These are phyloP conservation scores for Gouania willdenowi DNA, from an alignment of 2,797 vertebrate genomes.

Conservation along the genomic window DNA sequence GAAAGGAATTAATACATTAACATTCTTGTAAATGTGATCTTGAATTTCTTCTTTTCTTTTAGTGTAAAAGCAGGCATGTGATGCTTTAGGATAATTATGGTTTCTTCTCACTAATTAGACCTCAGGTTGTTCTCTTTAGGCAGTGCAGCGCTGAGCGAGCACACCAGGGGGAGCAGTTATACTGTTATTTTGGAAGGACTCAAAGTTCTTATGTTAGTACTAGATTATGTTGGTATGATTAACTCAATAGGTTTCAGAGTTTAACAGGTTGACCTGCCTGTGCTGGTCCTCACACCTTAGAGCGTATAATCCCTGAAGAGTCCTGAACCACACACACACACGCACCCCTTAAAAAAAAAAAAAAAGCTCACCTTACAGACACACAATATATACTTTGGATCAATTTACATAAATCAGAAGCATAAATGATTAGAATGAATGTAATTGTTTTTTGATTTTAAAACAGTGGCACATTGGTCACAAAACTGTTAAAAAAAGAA, in stretches of 20 bases:
- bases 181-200: constrained; percentile 67
- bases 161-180: constrained; percentile 97
- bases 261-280: constrained; percentile 48
- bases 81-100: no score
- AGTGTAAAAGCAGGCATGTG: neutral
- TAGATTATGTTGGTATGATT: constrained; percentile 71
- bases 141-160: constrained; percentile 59
- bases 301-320: constrained; percentile 59
- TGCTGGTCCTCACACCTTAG: constrained; percentile 58
- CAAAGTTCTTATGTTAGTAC: constrained; percentile 56
- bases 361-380: no score
- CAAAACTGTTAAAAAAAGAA: no score
- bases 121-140: constrained; percentile 50
- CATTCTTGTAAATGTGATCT: no score
- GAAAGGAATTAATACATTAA: no score
- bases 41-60: constrained; percentile 6
- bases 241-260: constrained; percentile 70
- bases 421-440: no score
- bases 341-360: no score
- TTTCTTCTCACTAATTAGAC: constrained; percentile 55
- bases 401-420: no score
- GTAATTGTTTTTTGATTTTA: no score
- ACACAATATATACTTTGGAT: no score
- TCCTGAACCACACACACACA: constrained; percentile 33
- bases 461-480: no score